These are phyloP conservation scores for Rhagologus leucostigma DNA, from an alignment of 2,113 vertebrate genomes.

Conservation along the genomic window DNA sequence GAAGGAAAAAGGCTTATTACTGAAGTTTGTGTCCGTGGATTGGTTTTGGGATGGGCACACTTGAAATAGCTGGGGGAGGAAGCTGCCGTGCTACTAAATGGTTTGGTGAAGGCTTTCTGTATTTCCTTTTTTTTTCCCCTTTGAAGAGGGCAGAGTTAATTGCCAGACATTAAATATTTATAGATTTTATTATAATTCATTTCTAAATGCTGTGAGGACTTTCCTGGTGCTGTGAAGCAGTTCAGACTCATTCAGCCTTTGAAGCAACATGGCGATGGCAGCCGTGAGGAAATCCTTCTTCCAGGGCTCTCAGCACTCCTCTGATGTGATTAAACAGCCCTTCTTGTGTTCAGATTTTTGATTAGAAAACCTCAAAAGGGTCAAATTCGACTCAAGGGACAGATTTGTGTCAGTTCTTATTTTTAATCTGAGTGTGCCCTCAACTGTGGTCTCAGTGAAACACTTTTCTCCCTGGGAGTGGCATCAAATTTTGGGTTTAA, in stretches of 20 bases:
- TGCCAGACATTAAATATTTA: conserved; percentile 40
- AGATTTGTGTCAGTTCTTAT: background rate
- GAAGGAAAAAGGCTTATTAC: background rate
- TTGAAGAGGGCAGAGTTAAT: conserved; percentile 15
- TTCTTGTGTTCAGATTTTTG: background rate
- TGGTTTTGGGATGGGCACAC: background rate
- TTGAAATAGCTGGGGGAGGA: background rate
- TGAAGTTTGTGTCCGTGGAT: background rate
- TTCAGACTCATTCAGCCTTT: background rate
- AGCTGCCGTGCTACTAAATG: background rate
- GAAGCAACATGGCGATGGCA: background rate
- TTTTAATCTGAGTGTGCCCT: background rate
- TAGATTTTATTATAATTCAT: background rate
- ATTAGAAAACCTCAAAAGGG: conserved; percentile 2
- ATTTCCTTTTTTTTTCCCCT: background rate
- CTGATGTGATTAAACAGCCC: background rate
- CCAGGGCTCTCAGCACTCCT: background rate
- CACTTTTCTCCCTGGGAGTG: background rate
- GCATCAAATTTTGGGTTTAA: background rate
- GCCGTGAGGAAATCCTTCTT: background rate
- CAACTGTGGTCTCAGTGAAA: background rate
- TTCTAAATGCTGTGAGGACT: background rate
- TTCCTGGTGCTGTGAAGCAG: background rate
- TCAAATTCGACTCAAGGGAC: background rate
- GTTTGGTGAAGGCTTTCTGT: background rate